Base-by-base conservation (phyloP, 2,113 vertebrate species). In the Glaucidium brasilianum region DNA sequence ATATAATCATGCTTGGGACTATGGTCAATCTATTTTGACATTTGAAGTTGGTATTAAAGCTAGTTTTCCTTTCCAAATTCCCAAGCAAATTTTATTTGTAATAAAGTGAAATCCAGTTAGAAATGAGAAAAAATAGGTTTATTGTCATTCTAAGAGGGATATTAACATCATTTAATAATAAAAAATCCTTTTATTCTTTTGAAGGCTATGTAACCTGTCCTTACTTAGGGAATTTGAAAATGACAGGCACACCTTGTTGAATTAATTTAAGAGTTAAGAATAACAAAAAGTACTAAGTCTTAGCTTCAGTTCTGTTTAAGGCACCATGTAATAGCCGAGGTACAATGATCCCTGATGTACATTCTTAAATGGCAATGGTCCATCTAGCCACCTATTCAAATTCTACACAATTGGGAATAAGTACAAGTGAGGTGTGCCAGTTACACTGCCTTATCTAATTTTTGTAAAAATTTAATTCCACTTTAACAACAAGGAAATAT, bases 261-360 rank as follows among this genome's bases (percentile, higher is more conserved):
- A 97, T 97, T 96, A 97, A 96, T 97, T 97, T 97, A 97, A 97
- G 97, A 98, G 93, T 98, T 97, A 97, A 97, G 92, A 97, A 95
- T 97, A 98, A 98, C 97, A 98, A 97, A 98, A 98, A 97, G 95
- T 97, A 98, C 96, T 98, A 98, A 98, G 95, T 98, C 98, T 98
- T 98, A 98, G 98, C 97, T 98, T 98, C 98, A 98, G 98, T 98
- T 98, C 98, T 98, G 97, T 98, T 98, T 98, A 98, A 98, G 98
- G 98, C 98, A 98, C 98, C 98, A 98, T 98, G 98, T 98, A 98
- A 98, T 98, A 98, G 98, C 98, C 98, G 98, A 98, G 98, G 98
- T 98, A 98, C 98, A 97, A 98, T 98, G 98, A 98, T 98, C 98
- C 98, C 98, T 98, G 98, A 98, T 98, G 98, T 98, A 98, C 98